Base-by-base conservation (phyloP, 2,113 vertebrate species). In the Cinclus mexicanus region DNA sequence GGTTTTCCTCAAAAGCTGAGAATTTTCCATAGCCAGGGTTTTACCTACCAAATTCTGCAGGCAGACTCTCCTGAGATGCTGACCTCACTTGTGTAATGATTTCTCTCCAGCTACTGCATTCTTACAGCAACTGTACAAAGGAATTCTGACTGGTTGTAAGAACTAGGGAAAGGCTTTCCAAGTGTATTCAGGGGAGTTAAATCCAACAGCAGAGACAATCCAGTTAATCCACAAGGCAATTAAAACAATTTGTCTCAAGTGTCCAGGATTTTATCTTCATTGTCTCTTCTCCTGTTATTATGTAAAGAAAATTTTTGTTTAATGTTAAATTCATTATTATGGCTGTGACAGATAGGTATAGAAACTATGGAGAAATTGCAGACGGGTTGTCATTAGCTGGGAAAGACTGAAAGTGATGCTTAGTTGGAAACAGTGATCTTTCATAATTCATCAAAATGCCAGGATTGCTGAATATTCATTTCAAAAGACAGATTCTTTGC, bases 1-100 rank as follows among this genome's bases (percentile, higher is more conserved):
- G 18, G 22, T 83, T 96, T 90, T 87, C 76, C 72, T 95, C 60
- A 90, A 92, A 94, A 82, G 49, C 68, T 71, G 56, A 83, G 75
- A 94, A 77, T 67, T 90, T 91, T 59, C 79, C 52, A 42, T 41
- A 87, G 60, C 46, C 1, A 16, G 11, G 15, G 69, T 92, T 89
- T 90, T 70, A 84, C 72, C 80, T 87, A 59, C 31, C 17, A 46
- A 47, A n/a, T 80, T 90, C 79, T 93, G 75, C 44, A 77, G 85
- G 80, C 3, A 2, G 82, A 50, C 14, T 89, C 85, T 90, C 92
- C 65, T 76, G 93, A 91, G 90, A 92, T 49, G 42, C 76, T 92
- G 90, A 89, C 68, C 72, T 96, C 76, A 70, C 64, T 74, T 10
- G 1, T 89, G 49, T 60, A 67, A 63, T 37, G 56, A 87, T 84